Conservation (phyloP, 2,113 vertebrate genomes). For the Pantherophis guttatus region DNA sequence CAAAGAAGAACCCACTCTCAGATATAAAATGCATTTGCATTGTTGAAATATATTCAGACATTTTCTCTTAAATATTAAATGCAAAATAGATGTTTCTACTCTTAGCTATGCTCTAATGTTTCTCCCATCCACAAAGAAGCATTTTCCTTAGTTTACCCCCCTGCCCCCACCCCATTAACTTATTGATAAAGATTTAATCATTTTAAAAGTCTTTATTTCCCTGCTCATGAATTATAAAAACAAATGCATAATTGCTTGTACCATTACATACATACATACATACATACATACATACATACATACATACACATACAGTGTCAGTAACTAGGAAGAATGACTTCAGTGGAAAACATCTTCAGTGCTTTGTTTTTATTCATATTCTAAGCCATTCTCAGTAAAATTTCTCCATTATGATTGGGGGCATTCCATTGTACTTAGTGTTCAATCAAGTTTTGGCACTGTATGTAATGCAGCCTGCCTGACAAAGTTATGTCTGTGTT, state of each 20-base stretch:
- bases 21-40: neutral
- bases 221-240: neutral
- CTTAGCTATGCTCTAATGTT: neutral
- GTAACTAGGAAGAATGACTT: neutral
- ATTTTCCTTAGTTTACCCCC: neutral
- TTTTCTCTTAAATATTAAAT: neutral
- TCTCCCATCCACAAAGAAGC: neutral
- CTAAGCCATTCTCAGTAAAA: neutral
- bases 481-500: conserved; percentile 40
- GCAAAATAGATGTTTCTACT: neutral
- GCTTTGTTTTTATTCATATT: neutral
- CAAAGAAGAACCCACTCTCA: no score
- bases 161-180: neutral
- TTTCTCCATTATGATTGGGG: conserved; percentile 13
- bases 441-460: conserved; percentile 44
- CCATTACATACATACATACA: neutral
- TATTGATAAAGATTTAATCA: neutral
- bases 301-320: no score
- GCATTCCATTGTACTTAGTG: conserved; percentile 17
- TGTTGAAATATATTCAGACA: neutral
- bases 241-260: neutral
- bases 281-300: no score
- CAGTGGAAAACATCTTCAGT: neutral
- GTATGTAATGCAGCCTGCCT: conserved; percentile 34
- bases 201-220: neutral